Conservation (phyloP, 2,888 invertebrate species). For the Horisme vitalbata region DNA sequence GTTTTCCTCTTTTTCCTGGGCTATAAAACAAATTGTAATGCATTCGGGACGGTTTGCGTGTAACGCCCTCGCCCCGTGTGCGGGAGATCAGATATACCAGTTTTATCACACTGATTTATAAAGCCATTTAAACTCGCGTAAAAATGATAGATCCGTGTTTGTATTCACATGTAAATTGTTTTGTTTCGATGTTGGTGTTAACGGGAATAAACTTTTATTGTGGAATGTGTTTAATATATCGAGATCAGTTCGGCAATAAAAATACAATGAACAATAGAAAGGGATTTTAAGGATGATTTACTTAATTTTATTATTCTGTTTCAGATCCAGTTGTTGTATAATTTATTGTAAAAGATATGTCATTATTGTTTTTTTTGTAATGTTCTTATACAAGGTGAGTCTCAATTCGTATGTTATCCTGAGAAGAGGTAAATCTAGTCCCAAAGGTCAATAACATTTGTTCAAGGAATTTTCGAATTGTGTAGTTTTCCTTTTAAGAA, state of each 20-base stretch:
- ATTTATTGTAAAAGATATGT: too few relatives aligned
- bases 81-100: constrained; percentile 51
- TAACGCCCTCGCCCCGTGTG: constrained; percentile 28
- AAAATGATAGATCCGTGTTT: constrained; percentile 57
- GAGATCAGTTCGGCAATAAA: constrained; percentile 31
- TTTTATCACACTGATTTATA: constrained; percentile 65
- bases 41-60: constrained; percentile 51
- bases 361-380: too few relatives aligned
- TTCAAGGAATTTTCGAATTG: too few relatives aligned
- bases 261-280: constrained; percentile 21
- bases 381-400: too few relatives aligned
- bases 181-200: constrained; percentile 47
- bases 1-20: constrained; percentile 26
- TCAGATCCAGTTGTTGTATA: constrained; percentile 10
- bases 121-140: constrained; percentile 58
- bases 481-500: too few relatives aligned
- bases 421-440: too few relatives aligned
- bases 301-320: constrained; percentile 17
- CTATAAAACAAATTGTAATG: constrained; percentile 39
- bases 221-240: constrained; percentile 31
- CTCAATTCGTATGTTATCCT: too few relatives aligned
- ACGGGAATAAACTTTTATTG: constrained; percentile 29
- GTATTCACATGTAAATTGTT: constrained; percentile 59
- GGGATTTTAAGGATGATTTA: constrained; percentile 10
- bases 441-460: too few relatives aligned